Percentiles rank a stretch among this genome's conserved stretches.
Conservation (phyloP, 2,888 invertebrate species). For the Petrophora chlorosata region DNA sequence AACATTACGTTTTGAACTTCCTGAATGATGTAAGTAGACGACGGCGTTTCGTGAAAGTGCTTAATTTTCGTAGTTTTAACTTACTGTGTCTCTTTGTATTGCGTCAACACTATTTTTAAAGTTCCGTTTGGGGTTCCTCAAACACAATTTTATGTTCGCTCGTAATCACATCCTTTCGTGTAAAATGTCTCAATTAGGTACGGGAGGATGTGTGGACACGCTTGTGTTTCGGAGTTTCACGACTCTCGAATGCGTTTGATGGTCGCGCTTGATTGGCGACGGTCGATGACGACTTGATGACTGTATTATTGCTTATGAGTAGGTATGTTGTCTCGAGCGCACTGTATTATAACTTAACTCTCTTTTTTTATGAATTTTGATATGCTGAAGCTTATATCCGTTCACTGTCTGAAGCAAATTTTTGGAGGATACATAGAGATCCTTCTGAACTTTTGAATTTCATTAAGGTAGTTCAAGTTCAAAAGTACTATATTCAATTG, state of each 20-base stretch:
- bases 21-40: too few species aligned
- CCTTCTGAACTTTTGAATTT: too few species aligned
- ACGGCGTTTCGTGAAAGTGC: too few species aligned
- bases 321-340: not conserved
- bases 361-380: not conserved
- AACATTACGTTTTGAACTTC: too few species aligned
- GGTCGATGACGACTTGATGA: slow-evolving; percentile 61
- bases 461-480: too few species aligned
- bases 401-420: too few species aligned
- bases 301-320: slow-evolving; percentile 46
- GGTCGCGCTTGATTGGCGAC: slow-evolving; percentile 39
- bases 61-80: slow-evolving; percentile 1
- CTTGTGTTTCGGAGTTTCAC: slow-evolving; percentile 52
- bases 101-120: slow-evolving; percentile 52
- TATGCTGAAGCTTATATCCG: too few species aligned
- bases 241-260: slow-evolving; percentile 66
- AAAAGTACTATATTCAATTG: too few species aligned
- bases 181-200: slow-evolving; percentile 81
- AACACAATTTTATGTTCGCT: slow-evolving; percentile 77
- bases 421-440: too few species aligned
- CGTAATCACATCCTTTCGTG: slow-evolving; percentile 81
- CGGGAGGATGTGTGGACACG: slow-evolving; percentile 77
- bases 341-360: not conserved
- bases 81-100: slow-evolving; percentile 7
- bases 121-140: slow-evolving; percentile 55